phyloP scores from a whole-genome alignment of 2,113 vertebrate genomes.

The Bolborhynchus lineola region DNA sequence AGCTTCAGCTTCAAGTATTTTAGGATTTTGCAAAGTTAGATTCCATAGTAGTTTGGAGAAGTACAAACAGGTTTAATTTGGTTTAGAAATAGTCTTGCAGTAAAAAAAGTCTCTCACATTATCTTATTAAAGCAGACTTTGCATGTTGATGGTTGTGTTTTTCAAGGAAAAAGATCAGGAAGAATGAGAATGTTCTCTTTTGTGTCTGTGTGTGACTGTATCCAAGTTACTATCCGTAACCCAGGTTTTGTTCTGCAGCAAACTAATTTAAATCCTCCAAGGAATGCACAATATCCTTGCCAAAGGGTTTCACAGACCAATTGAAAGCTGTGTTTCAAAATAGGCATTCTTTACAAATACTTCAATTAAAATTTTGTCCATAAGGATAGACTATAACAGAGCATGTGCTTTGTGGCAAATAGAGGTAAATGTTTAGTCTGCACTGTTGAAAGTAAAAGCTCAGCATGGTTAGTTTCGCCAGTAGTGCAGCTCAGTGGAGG shows the following conservation, averaged over 20 bases:
- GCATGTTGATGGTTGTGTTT: slow-evolving; percentile 30
- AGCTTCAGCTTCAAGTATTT: neutral
- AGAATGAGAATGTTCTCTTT: slow-evolving; percentile 32
- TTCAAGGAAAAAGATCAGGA: slow-evolving; percentile 15
- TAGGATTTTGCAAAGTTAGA: neutral
- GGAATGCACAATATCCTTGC: slow-evolving; percentile 73
- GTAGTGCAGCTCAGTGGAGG: neutral
- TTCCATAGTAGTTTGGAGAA: neutral
- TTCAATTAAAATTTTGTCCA: slow-evolving; percentile 47
- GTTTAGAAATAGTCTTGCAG: neutral
- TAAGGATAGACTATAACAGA: neutral
- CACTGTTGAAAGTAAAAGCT: neutral
- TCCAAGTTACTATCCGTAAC: slow-evolving; percentile 65
- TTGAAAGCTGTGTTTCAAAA: slow-evolving; percentile 69
- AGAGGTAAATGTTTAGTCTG: slow-evolving; percentile 42
- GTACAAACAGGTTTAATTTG: neutral
- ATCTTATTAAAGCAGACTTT: neutral
- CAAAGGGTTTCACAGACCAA: slow-evolving; percentile 67
- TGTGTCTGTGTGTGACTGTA: slow-evolving; percentile 41
- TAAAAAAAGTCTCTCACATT: neutral
- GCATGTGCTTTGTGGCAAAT: slow-evolving; percentile 16
- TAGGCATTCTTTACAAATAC: slow-evolving; percentile 67
- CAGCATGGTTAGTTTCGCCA: neutral
- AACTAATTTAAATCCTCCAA: slow-evolving; percentile 74
- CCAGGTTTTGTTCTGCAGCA: slow-evolving; percentile 65